Percentiles rank a stretch among this genome's conserved stretches.
phyloP scores from a whole-genome alignment of 2,888 invertebrate species.

The Drosophila meridiana region DNA sequence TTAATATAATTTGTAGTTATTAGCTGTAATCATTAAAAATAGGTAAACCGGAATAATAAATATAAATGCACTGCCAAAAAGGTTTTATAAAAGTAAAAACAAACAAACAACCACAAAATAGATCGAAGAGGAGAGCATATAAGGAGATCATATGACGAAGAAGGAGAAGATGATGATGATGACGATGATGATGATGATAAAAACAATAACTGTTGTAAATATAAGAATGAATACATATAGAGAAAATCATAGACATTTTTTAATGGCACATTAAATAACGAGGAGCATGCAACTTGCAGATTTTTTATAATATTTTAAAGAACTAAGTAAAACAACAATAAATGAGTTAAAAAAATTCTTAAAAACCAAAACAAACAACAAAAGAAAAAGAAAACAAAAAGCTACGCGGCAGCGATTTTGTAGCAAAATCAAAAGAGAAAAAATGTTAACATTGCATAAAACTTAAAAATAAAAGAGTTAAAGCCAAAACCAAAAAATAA shows the following conservation, averaged over 20 bases:
- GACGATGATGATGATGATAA: constrained; percentile 11
- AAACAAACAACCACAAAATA: constrained; percentile 45
- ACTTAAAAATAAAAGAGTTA: constrained; percentile 35
- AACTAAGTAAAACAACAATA: constrained; percentile 61
- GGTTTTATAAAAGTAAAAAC: constrained; percentile 72
- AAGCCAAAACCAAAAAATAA: neutral
- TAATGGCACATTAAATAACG: constrained; percentile 77
- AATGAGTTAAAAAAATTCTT: constrained; percentile 56
- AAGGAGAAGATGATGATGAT: constrained; percentile 6
- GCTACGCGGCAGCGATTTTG: constrained; percentile 65
- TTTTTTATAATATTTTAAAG: constrained; percentile 78
- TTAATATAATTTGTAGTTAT: constrained; percentile 66
- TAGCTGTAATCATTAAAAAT: constrained; percentile 69
- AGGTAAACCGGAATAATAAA: constrained; percentile 72
- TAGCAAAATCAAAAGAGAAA: constrained; percentile 77
- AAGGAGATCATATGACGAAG: constrained; percentile 36
- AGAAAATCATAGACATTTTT: constrained; percentile 76
- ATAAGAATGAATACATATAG: constrained; percentile 82
- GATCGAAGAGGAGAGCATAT: constrained; percentile 40
- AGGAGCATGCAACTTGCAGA: constrained; percentile 74
- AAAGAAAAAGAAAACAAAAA: constrained; percentile 27
- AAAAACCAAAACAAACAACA: constrained; percentile 5
- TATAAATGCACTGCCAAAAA: constrained; percentile 84
- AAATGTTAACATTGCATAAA: constrained; percentile 79
- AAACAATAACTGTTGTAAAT: constrained; percentile 74